phyloP scores from a whole-genome alignment of 2,797 vertebrate species.

The Limnodromus scolopaceus region DNA sequence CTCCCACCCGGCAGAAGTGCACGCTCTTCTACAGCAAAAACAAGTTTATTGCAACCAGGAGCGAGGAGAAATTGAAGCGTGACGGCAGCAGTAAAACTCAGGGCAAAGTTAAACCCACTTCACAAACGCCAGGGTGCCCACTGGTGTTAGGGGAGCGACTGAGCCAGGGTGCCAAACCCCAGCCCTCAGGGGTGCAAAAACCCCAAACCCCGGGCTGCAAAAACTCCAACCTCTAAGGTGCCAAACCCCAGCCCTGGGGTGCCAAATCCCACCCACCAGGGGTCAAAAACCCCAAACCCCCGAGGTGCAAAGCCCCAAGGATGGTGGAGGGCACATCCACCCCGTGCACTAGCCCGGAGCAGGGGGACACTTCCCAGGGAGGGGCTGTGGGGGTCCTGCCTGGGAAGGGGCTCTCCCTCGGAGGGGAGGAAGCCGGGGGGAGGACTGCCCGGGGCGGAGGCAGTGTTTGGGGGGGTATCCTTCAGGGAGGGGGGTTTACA shows the following conservation, averaged over 20 bases:
- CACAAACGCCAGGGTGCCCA: accelerated
- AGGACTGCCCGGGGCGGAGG: neutral
- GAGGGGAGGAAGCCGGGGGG: accelerated
- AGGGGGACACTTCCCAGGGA: too few relatives aligned
- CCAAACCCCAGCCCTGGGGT: neutral
- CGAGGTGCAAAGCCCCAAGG: neutral
- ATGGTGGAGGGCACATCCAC: neutral
- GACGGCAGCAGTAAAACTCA: accelerated
- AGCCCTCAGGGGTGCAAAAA: accelerated
- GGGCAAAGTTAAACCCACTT: neutral
- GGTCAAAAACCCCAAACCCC: neutral
- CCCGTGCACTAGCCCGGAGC: neutral
- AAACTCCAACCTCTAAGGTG: accelerated
- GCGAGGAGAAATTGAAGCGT: accelerated
- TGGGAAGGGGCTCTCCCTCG: accelerated
- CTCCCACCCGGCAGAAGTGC: accelerated
- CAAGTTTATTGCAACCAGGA: accelerated
- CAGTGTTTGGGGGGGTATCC: too few relatives aligned
- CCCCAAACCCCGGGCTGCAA: accelerated
- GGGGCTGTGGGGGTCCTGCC: neutral
- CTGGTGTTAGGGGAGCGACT: accelerated
- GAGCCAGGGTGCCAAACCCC: accelerated
- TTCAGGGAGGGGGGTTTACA: accelerated
- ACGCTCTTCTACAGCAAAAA: accelerated
- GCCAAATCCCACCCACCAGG: neutral